Evolutionary conservation across 2,113 vertebrate genomes (phyloP).

Genomic region (Xerus inauris): DNA sequence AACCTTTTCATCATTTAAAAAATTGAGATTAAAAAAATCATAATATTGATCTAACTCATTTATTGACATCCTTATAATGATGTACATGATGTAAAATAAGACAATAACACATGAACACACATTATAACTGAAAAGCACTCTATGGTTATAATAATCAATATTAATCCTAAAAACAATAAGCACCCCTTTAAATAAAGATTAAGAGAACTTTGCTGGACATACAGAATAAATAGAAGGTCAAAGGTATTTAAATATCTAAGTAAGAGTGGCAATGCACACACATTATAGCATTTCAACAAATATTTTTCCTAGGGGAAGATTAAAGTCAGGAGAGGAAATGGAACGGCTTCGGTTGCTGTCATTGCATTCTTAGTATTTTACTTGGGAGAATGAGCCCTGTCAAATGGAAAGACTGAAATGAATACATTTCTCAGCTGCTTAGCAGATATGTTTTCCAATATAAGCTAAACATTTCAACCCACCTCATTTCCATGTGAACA

Average conservation of each 20-base stretch:
- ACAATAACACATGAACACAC: constrained; percentile 8
- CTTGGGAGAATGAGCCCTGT: constrained; percentile 80
- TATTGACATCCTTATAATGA: constrained; percentile 34
- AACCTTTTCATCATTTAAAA: constrained; percentile 63
- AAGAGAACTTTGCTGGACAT: constrained; percentile 54
- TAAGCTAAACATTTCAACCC: constrained; percentile 77
- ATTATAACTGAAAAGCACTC: constrained; percentile 13
- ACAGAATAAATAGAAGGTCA: constrained; percentile 67
- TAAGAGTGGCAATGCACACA: constrained; percentile 75
- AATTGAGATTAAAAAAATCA: constrained; percentile 34
- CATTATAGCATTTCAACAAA: constrained; percentile 81
- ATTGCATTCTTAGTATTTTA: constrained; percentile 79
- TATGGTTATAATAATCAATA: constrained; percentile 53
- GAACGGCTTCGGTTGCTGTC: constrained; percentile 75
- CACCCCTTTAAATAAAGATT: constrained; percentile 58
- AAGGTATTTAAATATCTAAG: constrained; percentile 68
- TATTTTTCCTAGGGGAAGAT: constrained; percentile 78
- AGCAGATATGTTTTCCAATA: constrained; percentile 78
- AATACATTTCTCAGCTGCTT: constrained; percentile 81
- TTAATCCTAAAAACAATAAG: constrained; percentile 72
- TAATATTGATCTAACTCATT: constrained; percentile 27
- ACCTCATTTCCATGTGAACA: constrained; percentile 78
- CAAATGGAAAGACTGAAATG: constrained; percentile 76
- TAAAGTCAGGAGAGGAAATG: constrained; percentile 79
- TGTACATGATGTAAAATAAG: constrained; percentile 23